Evolutionary conservation across 2,888 invertebrate genomes (phyloP).

Genomic region (Acronicta aceris): DNA sequence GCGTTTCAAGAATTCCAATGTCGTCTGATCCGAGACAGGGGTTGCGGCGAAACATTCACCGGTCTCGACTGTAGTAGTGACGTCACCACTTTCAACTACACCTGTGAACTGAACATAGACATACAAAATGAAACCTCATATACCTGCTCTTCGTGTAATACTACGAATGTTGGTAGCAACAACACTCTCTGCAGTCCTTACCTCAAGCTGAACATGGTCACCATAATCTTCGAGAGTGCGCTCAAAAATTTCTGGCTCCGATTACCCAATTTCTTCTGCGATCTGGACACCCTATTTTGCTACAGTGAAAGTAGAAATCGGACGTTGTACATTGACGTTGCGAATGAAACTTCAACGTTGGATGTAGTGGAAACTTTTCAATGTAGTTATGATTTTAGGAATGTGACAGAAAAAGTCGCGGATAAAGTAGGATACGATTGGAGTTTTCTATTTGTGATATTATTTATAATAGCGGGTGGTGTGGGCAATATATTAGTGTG

Average conservation of each 20-base stretch:
- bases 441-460: constrained; percentile 95
- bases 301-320: constrained; percentile 71
- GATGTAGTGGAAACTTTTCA: constrained; percentile 72
- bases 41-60: constrained; percentile 67
- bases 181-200: constrained; percentile 76
- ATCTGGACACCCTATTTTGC: constrained; percentile 76
- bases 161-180: constrained; percentile 73
- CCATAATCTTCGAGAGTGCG: constrained; percentile 79
- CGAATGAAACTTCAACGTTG: constrained; percentile 62
- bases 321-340: constrained; percentile 77
- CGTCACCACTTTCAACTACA: constrained; percentile 64
- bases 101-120: constrained; percentile 79
- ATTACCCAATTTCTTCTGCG: constrained; percentile 75
- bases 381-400: constrained; percentile 78
- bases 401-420: constrained; percentile 64
- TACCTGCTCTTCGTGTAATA: constrained; percentile 74
- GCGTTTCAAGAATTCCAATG: constrained; percentile 78
- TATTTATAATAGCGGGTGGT: constrained; percentile 96
- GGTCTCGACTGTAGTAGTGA: constrained; percentile 74
- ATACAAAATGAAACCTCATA: constrained; percentile 85
- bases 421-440: constrained; percentile 90
- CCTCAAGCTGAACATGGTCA: constrained; percentile 81
- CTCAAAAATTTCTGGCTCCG: constrained; percentile 80
- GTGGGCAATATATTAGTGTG: constrained; percentile 98
- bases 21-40: constrained; percentile 67